Evolutionary conservation across 2,888 invertebrate genomes (phyloP).

Genomic region (Conus canariensis): DNA sequence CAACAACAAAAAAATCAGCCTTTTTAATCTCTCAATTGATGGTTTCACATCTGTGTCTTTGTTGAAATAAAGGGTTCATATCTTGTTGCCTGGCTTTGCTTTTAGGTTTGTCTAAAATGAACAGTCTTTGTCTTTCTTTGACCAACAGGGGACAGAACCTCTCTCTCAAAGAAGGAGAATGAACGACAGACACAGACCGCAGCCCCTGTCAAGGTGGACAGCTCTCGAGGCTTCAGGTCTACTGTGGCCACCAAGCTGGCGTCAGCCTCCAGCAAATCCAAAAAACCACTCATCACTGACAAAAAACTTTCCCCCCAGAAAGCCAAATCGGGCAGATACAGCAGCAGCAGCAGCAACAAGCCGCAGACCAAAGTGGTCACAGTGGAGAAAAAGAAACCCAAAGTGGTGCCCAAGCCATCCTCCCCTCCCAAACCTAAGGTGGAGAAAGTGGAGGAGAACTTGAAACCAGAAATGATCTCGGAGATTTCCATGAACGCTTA

Average conservation of each 20-base stretch:
- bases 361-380: not conserved
- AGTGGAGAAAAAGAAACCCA: conserved; percentile 19
- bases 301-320: not conserved
- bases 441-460: not conserved
- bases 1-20: not conserved
- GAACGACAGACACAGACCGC: not conserved
- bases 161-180: conserved; percentile 12
- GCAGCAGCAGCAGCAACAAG: not conserved
- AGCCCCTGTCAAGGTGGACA: not conserved
- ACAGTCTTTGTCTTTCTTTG: not conserved
- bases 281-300: not conserved
- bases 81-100: too few relatives aligned
- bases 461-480: conserved; percentile 26
- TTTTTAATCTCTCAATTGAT: not conserved
- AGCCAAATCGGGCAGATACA: not conserved
- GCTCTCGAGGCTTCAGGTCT: conserved; percentile 15
- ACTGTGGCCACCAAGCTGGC: not conserved
- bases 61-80: too few relatives aligned
- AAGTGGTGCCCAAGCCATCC: not conserved
- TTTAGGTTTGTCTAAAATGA: not conserved
- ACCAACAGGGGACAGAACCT: not conserved
- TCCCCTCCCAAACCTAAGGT: not conserved
- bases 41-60: not conserved
- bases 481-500: conserved; percentile 24
- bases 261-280: not conserved